Conservation (phyloP, 2,888 invertebrate species). For the Perithous albicinctus region DNA sequence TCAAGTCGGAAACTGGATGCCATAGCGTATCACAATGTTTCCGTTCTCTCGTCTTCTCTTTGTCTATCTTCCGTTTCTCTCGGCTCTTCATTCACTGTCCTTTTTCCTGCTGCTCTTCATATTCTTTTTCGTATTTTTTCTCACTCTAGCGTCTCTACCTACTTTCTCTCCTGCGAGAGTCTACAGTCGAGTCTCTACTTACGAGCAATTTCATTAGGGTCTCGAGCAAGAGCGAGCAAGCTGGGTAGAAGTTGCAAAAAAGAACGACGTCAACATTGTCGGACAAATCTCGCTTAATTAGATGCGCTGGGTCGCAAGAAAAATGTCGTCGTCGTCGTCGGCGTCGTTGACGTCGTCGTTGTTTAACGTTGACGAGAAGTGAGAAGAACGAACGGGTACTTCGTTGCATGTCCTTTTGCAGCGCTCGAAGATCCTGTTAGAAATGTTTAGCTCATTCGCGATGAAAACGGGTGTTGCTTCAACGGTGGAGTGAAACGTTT, state of each 20-base stretch:
- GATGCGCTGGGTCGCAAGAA: conserved; percentile 52
- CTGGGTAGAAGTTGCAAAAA: conserved; percentile 15
- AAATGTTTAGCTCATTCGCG: conserved; percentile 6
- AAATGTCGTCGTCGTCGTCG: conserved; percentile 38
- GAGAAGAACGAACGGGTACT: conserved; percentile 3
- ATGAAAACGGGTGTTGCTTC: conserved; percentile 26
- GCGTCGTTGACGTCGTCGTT: conserved; percentile 15
- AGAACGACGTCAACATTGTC: conserved; percentile 54
- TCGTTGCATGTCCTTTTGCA: not conserved
- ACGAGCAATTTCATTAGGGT: conserved; percentile 67
- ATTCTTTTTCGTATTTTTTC: conserved; percentile 10
- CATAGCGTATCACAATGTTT: not conserved
- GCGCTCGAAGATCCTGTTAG: not conserved
- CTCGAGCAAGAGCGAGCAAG: conserved; percentile 2
- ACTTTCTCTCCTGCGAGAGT: conserved; percentile 8
- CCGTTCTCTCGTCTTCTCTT: not conserved
- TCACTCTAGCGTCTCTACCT: not conserved
- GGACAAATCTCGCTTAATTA: conserved; percentile 70
- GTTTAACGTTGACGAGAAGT: conserved; percentile 4
- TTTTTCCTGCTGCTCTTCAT: not conserved
- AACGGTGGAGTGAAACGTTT: conserved; percentile 28
- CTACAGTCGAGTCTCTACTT: conserved; percentile 46
- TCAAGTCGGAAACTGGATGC: conserved; percentile 11
- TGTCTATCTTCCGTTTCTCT: conserved; percentile 17
- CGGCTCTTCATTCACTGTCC: not conserved